phyloP scores from a whole-genome alignment of 2,888 invertebrate species.

The Drosophila hamatofila region DNA sequence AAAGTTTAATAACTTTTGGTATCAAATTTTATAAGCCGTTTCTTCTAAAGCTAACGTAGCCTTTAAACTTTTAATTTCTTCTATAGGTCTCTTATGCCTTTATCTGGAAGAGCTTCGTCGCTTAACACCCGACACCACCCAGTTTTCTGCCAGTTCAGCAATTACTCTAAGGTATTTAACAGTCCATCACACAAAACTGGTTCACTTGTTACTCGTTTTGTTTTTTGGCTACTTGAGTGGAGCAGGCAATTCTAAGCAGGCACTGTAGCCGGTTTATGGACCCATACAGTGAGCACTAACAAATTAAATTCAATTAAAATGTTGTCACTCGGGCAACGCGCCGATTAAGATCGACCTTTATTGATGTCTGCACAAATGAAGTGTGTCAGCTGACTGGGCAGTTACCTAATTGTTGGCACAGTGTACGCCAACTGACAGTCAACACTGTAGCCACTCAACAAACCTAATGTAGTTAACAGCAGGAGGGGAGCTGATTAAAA shows the following conservation, averaged over 20 bases:
- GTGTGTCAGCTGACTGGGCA: conserved; percentile 24
- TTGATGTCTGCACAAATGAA: conserved; percentile 59
- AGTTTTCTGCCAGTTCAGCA: no score
- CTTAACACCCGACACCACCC: no score
- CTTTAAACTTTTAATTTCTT: no score
- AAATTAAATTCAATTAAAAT: conserved; percentile 63
- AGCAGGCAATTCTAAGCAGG: conserved; percentile 13
- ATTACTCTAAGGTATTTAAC: not conserved
- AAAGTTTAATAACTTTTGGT: no score
- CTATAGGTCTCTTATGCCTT: no score
- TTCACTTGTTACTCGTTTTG: not conserved
- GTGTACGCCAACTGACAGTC: conserved; percentile 25
- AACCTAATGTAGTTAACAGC: conserved; percentile 4
- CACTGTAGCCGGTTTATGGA: conserved; percentile 55
- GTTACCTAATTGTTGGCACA: conserved; percentile 27
- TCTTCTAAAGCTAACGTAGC: no score
- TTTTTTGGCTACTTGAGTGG: conserved; percentile 31
- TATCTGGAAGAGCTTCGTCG: no score
- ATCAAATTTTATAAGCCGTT: no score
- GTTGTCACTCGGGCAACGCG: conserved; percentile 57
- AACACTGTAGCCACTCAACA: conserved; percentile 35
- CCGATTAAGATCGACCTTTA: conserved; percentile 46
- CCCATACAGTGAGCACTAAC: conserved; percentile 36
- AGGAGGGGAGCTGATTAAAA: conserved; percentile 48
- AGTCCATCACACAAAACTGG: not conserved